Conservation (phyloP, 2,888 invertebrate species). For the Eupeodes luniger region DNA sequence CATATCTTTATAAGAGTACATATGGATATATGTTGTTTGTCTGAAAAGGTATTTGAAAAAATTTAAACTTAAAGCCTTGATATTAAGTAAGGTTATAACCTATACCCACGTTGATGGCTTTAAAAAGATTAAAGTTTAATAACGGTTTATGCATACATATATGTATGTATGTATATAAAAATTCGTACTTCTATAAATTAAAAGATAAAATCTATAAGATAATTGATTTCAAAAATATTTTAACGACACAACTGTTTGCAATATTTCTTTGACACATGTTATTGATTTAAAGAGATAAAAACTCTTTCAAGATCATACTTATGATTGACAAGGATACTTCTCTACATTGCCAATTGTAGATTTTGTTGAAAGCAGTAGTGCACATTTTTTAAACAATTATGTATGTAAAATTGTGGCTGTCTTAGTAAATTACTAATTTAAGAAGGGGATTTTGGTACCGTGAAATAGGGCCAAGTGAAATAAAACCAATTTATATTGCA, state of each 20-base stretch:
- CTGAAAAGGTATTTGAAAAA: neutral
- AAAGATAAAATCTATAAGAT: neutral
- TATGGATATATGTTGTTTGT: no score
- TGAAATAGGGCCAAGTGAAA: no score
- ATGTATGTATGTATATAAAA: no score
- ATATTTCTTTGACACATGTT: neutral
- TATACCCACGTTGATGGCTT: neutral
- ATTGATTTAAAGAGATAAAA: neutral
- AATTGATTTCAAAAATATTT: conserved; percentile 1
- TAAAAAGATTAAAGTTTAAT: conserved; percentile 5
- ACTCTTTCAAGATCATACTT: neutral
- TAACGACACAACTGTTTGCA: neutral
- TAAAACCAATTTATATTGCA: no score
- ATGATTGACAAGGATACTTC: neutral
- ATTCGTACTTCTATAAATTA: neutral
- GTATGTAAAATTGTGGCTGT: no score
- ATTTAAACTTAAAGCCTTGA: neutral
- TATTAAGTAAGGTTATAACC: neutral
- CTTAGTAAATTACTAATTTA: no score
- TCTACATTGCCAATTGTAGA: neutral
- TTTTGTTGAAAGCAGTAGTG: neutral
- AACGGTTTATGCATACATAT: neutral
- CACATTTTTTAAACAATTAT: no score
- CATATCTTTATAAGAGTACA: no score
- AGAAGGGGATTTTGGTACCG: no score